These are phyloP conservation scores for Hoplostethus mediterraneus DNA, from an alignment of 2,797 vertebrate genomes.

Conservation along the genomic window DNA sequence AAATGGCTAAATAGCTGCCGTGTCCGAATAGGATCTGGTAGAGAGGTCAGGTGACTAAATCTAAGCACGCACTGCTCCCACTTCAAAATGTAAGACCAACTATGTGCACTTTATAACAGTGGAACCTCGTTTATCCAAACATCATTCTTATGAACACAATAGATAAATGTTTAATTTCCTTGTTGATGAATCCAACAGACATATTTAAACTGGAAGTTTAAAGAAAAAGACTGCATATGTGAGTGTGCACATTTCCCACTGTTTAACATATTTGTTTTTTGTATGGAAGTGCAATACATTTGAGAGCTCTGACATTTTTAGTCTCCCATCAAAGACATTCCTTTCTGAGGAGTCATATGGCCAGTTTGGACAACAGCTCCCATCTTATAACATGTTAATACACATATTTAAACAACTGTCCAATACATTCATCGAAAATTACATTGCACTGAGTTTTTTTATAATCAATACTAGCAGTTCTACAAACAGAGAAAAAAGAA, in stretches of 20 bases:
- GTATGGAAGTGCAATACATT: neutral
- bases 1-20: conserved; percentile 58
- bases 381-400: neutral
- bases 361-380: neutral
- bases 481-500: neutral
- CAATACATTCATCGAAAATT: conserved; percentile 4
- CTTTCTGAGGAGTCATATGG: too few species aligned
- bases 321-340: neutral
- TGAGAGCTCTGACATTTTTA: neutral
- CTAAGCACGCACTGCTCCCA: conserved; percentile 28
- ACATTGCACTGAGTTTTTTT: neutral
- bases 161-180: conserved; percentile 16
- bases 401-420: neutral
- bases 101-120: conserved; percentile 27
- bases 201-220: conserved; percentile 1
- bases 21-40: conserved; percentile 60
- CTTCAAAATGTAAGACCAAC: conserved; percentile 48
- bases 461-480: neutral
- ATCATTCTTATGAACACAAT: neutral
- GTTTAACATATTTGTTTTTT: neutral
- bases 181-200: neutral
- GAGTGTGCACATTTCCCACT: too few species aligned
- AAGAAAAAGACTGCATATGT: neutral
- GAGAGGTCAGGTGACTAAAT: conserved; percentile 56
- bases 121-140: conserved; percentile 33